These are phyloP conservation scores for Cydia amplana DNA, from an alignment of 1,140 invertebrate genomes.

Conservation along the genomic window DNA sequence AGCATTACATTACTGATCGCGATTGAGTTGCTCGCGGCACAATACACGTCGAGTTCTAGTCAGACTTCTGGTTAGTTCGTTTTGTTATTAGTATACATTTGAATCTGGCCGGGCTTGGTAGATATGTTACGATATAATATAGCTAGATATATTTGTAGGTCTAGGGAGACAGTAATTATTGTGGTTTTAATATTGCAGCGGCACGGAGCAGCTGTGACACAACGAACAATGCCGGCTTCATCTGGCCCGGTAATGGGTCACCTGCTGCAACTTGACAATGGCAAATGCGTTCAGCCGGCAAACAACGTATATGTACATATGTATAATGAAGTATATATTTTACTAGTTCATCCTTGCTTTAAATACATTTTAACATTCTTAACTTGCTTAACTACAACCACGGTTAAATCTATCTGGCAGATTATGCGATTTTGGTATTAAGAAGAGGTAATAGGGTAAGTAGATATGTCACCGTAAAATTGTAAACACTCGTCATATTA, in stretches of 20 bases:
- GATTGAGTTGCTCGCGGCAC: too few relatives aligned
- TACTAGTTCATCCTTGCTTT: not conserved
- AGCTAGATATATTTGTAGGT: not conserved
- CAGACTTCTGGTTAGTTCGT: not conserved
- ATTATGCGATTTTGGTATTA: too few relatives aligned
- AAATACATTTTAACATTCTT: too few relatives aligned
- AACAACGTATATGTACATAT: not conserved
- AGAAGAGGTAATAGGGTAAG: too few relatives aligned
- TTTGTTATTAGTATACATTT: conserved; percentile 4
- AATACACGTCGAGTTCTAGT: too few relatives aligned
- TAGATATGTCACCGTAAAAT: too few relatives aligned
- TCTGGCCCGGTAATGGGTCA: conserved; percentile 10
- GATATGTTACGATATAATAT: not conserved
- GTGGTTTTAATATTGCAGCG: not conserved
- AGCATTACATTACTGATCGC: too few relatives aligned
- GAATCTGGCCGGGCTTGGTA: not conserved
- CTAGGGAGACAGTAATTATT: conserved; percentile 6
- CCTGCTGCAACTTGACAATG: conserved; percentile 3
- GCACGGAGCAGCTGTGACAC: not conserved
- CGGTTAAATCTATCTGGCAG: too few relatives aligned
- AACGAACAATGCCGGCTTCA: conserved; percentile 10
- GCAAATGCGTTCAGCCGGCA: not conserved
- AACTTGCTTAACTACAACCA: too few relatives aligned
- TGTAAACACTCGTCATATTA: too few relatives aligned
- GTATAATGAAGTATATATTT: not conserved